Percentiles rank a stretch among this genome's conserved stretches.
Conservation (phyloP, 2,113 vertebrate genomes). For the Gallinago jamesoni region DNA sequence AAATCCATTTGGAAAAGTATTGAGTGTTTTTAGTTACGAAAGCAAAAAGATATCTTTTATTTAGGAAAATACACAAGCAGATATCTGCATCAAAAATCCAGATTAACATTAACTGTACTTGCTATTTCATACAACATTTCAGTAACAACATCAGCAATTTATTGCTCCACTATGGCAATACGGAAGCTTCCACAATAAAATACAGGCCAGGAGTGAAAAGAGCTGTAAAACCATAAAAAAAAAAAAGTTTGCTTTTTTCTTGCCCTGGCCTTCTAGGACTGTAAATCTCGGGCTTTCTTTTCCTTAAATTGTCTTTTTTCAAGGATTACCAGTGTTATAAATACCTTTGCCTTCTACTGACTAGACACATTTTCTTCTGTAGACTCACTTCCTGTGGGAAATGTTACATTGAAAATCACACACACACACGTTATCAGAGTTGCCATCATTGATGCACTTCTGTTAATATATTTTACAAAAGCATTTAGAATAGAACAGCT, state of each 20-base stretch:
- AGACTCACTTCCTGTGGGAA: constrained; percentile 71
- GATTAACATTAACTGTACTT: not conserved
- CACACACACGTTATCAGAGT: not conserved
- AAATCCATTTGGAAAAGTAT: constrained; percentile 31
- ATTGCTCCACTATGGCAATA: constrained; percentile 15
- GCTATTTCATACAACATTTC: constrained; percentile 11
- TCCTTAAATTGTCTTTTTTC: constrained; percentile 68
- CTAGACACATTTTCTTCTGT: constrained; percentile 65
- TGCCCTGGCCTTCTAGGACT: constrained; percentile 55
- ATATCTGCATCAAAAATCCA: not conserved
- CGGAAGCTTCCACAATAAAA: constrained; percentile 57
- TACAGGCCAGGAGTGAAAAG: constrained; percentile 58
- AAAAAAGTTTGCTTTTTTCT: constrained; percentile 50
- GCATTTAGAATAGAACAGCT: not conserved
- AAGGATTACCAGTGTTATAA: constrained; percentile 74
- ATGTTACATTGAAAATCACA: constrained; percentile 59
- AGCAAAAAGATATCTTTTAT: not conserved
- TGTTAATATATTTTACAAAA: not conserved
- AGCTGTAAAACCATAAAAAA: constrained; percentile 71
- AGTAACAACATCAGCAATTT: not conserved
- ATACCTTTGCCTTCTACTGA: constrained; percentile 72
- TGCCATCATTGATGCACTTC: not conserved
- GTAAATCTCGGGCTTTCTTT: constrained; percentile 72
- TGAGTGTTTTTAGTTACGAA: constrained; percentile 1
- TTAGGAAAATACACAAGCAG: not conserved